Evolutionary conservation across 2,113 vertebrate species (phyloP).

Genomic region (Nycticebus coucang): DNA sequence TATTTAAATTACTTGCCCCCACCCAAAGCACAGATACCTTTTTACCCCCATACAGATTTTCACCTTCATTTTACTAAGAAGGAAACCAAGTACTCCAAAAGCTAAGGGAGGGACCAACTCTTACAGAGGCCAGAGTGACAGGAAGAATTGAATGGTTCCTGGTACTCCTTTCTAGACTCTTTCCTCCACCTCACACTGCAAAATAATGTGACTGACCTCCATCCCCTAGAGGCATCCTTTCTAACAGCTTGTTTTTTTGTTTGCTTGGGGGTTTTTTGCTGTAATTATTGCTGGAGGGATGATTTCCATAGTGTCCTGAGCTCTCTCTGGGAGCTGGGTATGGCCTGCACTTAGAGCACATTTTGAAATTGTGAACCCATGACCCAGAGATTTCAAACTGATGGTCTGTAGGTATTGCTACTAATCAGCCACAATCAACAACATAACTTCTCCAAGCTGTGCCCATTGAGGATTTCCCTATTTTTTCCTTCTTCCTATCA

Average conservation of each 20-base stretch:
- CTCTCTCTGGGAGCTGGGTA: background rate
- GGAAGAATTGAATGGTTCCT: background rate
- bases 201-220: background rate
- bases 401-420: background rate
- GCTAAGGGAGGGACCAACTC: background rate
- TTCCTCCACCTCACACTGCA: background rate
- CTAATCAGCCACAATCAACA: background rate
- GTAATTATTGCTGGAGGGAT: background rate
- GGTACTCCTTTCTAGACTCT: background rate
- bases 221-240: background rate
- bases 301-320: background rate
- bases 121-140: background rate
- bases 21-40: background rate
- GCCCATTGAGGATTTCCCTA: background rate
- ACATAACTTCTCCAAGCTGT: background rate
- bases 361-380: background rate
- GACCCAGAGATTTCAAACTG: background rate
- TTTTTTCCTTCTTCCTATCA: background rate
- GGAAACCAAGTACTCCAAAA: background rate
- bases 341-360: background rate
- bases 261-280: background rate
- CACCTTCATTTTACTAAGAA: background rate
- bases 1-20: background rate
- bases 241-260: background rate
- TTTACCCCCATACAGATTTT: background rate